Conservation (phyloP, 1,140 invertebrate species). For the Drosophila bipectinata region DNA sequence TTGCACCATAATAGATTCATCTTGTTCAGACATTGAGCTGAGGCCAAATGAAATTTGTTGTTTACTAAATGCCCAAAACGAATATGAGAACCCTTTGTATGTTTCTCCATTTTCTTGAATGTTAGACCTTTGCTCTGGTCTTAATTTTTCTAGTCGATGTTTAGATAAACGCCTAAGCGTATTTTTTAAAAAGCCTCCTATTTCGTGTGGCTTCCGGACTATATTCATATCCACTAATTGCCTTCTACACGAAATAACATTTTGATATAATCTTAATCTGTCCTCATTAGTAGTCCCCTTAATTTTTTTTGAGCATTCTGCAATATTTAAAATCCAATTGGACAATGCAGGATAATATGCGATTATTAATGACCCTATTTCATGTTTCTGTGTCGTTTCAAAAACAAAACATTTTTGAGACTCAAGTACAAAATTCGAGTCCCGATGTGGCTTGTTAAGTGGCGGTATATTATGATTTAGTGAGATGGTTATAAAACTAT, state of each 20-base stretch:
- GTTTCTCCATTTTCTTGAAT: constrained; percentile 89
- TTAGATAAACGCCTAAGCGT: constrained; percentile 94
- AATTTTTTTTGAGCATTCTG: constrained; percentile 85
- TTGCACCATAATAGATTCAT: constrained; percentile 93
- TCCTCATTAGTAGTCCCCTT: constrained; percentile 92
- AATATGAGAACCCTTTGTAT: constrained; percentile 93
- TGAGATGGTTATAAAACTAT: constrained; percentile 95
- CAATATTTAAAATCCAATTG: constrained; percentile 93
- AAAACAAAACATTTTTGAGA: constrained; percentile 96
- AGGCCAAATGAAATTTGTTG: constrained; percentile 91
- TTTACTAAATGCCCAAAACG: constrained; percentile 96
- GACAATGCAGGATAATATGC: constrained; percentile 94
- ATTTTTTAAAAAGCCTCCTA: constrained; percentile 92
- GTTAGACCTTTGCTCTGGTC: constrained; percentile 90
- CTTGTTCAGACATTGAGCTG: constrained; percentile 92
- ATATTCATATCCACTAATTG: constrained; percentile 93
- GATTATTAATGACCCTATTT: constrained; percentile 96
- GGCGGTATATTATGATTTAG: constrained; percentile 84
- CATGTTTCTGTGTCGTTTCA: constrained; percentile 94
- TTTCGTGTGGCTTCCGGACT: constrained; percentile 92
- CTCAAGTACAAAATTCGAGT: constrained; percentile 74
- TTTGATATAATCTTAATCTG: constrained; percentile 91
- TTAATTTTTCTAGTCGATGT: constrained; percentile 93
- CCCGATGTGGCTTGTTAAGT: constrained; percentile 84
- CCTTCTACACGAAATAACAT: constrained; percentile 91